A percentile compares a stretch with the other conserved stretches of the same genome.
phyloP scores from a whole-genome alignment of 2,888 invertebrate species.

The Hyles lineata region DNA sequence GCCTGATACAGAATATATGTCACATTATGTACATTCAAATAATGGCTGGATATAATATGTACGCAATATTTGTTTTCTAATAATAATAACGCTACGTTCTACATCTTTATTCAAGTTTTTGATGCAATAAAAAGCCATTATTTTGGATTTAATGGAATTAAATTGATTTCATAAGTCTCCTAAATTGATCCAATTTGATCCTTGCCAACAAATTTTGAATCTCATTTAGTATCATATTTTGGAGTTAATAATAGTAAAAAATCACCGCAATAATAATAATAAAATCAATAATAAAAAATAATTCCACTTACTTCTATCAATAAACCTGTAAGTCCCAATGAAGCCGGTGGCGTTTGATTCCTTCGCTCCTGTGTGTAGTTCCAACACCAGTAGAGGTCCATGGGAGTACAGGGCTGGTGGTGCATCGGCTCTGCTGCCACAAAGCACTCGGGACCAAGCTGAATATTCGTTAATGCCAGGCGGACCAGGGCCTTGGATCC shows the following conservation, averaged over 20 bases:
- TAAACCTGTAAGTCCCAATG: constrained; percentile 90
- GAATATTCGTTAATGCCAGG: constrained; percentile 91
- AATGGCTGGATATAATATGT: background rate
- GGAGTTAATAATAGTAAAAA: too few relatives aligned
- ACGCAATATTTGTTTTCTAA: constrained; percentile 17
- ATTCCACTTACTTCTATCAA: constrained; percentile 89
- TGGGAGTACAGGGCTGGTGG: constrained; percentile 91
- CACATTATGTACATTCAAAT: background rate
- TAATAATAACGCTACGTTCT: background rate
- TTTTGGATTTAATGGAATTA: background rate
- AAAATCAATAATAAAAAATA: too few relatives aligned
- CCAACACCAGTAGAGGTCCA: constrained; percentile 88
- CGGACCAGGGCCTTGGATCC: constrained; percentile 87
- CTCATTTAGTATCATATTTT: background rate
- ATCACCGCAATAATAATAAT: too few relatives aligned
- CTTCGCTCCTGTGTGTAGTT: constrained; percentile 87
- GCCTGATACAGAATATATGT: background rate
- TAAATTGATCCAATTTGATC: too few relatives aligned
- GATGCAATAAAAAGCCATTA: background rate
- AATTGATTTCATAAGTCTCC: too few relatives aligned
- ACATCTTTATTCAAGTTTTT: constrained; percentile 1
- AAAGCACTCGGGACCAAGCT: constrained; percentile 89
- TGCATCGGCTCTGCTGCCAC: constrained; percentile 88
- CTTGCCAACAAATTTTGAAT: too few relatives aligned
- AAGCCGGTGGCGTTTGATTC: constrained; percentile 87